Conservation (phyloP, 2,888 invertebrate species). For the Platycheirus rosarum region DNA sequence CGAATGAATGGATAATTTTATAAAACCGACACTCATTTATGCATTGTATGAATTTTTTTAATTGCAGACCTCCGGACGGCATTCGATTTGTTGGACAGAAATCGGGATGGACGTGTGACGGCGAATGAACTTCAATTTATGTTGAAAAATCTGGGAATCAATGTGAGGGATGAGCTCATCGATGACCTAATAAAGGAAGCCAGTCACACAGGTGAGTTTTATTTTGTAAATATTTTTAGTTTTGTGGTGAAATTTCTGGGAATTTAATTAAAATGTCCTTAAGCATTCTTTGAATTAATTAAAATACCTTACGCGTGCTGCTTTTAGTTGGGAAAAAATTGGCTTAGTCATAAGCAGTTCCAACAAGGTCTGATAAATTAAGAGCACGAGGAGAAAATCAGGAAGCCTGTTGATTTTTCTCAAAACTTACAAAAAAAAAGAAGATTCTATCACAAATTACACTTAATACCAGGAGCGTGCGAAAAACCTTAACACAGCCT, state of each 20-base stretch:
- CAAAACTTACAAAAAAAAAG: constrained; percentile 1
- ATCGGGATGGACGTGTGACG: constrained; percentile 90
- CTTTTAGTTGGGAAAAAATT: no score
- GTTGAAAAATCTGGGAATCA: constrained; percentile 90
- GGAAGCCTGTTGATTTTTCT: constrained; percentile 31
- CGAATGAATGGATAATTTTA: constrained; percentile 32
- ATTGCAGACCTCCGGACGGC: constrained; percentile 89
- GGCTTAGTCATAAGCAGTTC: not conserved
- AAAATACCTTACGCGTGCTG: no score
- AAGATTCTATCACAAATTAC: not conserved
- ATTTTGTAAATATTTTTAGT: not conserved
- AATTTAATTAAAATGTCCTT: not conserved
- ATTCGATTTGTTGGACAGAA: constrained; percentile 89
- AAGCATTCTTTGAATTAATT: no score
- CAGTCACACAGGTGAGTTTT: constrained; percentile 86
- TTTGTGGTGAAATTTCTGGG: not conserved
- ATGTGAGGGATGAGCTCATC: constrained; percentile 89
- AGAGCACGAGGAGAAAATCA: not conserved
- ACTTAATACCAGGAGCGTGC: constrained; percentile 38
- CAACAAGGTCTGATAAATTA: not conserved
- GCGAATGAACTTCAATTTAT: constrained; percentile 90
- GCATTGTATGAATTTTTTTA: constrained; percentile 48
- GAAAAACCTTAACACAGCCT: constrained; percentile 8
- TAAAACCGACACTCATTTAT: constrained; percentile 29
- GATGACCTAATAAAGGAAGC: constrained; percentile 89